A percentile compares a stretch with the other conserved stretches of the same genome.
Evolutionary conservation across 2,888 invertebrate genomes (phyloP).

Genomic region (Barypeithes pellucidus): DNA sequence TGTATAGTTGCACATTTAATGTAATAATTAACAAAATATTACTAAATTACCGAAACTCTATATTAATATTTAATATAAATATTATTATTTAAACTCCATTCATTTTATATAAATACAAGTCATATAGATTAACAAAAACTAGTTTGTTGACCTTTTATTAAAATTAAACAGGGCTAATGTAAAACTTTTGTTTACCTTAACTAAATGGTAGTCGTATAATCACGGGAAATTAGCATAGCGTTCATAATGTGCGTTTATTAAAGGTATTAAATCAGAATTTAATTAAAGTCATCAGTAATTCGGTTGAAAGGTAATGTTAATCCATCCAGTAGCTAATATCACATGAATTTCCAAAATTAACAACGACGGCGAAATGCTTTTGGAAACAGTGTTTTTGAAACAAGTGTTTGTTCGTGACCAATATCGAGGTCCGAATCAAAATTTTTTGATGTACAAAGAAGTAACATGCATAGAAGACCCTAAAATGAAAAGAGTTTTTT

Average conservation of each 20-base stretch:
- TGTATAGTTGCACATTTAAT: too few species aligned
- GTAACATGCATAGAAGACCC: too few species aligned
- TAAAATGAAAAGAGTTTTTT: too few species aligned
- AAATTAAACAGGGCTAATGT: conserved; percentile 23
- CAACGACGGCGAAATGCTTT: not conserved
- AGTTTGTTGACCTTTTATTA: conserved; percentile 3
- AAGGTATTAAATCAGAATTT: conserved; percentile 33
- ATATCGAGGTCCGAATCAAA: too few species aligned
- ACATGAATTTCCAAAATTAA: conserved; percentile 35
- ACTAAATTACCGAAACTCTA: too few species aligned
- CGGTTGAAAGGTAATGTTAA: conserved; percentile 35
- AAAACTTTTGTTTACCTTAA: conserved; percentile 32
- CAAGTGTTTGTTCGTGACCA: too few species aligned
- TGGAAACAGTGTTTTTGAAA: not conserved
- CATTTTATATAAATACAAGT: not conserved
- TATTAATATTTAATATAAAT: too few species aligned
- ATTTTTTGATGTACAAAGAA: too few species aligned
- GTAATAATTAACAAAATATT: too few species aligned
- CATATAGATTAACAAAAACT: not conserved
- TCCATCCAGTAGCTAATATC: conserved; percentile 24
- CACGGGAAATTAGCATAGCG: conserved; percentile 2
- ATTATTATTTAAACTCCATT: not conserved
- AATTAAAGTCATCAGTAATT: conserved; percentile 23
- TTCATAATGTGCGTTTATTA: conserved; percentile 24
- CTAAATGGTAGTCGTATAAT: conserved; percentile 12